phyloP scores from a whole-genome alignment of 2,113 vertebrate species.

The Tursiops truncatus region DNA sequence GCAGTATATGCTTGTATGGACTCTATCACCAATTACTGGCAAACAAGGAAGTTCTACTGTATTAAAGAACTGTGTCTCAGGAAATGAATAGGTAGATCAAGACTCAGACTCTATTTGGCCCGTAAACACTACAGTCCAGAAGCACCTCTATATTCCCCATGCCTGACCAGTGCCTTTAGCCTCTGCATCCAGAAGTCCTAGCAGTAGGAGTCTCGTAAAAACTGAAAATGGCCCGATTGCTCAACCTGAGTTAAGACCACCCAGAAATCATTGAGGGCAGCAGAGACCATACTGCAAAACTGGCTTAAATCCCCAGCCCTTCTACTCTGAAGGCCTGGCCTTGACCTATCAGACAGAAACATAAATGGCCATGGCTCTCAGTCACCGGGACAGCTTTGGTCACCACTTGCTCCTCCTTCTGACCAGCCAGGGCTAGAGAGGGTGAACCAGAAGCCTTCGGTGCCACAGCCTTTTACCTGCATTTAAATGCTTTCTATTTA shows the following conservation, averaged over 20 bases:
- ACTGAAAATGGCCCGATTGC: background rate
- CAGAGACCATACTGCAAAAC: background rate
- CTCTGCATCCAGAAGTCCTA: background rate
- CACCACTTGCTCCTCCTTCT: background rate
- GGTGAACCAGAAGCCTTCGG: background rate
- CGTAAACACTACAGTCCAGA: background rate
- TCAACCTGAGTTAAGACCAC: background rate
- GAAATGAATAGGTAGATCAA: conserved; percentile 11
- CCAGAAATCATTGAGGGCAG: background rate
- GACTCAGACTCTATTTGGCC: background rate
- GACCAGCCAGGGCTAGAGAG: background rate
- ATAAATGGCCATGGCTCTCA: background rate
- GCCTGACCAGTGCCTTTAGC: background rate
- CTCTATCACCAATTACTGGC: background rate
- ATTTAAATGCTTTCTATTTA: conserved; percentile 53
- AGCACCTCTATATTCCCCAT: background rate
- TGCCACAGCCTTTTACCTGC: background rate
- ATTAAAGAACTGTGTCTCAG: background rate
- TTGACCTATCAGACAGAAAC: background rate
- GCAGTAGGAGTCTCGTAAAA: background rate
- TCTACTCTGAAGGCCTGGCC: background rate
- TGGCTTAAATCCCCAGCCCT: background rate
- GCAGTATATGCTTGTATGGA: background rate
- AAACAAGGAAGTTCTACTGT: conserved; percentile 15
- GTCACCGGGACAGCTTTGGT: background rate